phyloP scores from a whole-genome alignment of 2,888 invertebrate genomes.

The Macrophya alboannulata region DNA sequence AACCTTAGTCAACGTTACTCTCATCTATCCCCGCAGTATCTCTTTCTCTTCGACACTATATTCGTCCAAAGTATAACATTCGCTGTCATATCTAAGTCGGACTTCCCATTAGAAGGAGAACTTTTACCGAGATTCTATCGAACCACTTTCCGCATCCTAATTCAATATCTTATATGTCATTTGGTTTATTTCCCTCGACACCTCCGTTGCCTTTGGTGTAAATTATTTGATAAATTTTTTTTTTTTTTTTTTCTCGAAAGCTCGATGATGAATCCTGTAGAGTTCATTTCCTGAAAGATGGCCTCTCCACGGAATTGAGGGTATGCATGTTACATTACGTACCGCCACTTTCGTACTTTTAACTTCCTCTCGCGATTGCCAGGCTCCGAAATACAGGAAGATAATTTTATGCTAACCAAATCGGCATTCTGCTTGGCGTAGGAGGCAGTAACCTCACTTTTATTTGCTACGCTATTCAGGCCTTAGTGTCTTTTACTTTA shows the following conservation, averaged over 20 bases:
- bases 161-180: slow-evolving; percentile 8
- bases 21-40: not conserved
- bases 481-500: slow-evolving; percentile 46
- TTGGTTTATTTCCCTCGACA: not conserved
- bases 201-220: not conserved
- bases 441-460: slow-evolving; percentile 9
- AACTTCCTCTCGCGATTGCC: not conserved
- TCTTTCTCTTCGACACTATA: not conserved
- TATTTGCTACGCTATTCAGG: slow-evolving; percentile 28
- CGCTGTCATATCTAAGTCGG: not conserved
- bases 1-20: not conserved
- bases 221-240: not conserved
- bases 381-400: not conserved
- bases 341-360: not conserved
- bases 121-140: not conserved
- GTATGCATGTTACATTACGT: not conserved
- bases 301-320: not conserved
- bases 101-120: not conserved
- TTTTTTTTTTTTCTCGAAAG: not conserved
- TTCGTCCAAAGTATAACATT: not conserved
- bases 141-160: slow-evolving; percentile 7
- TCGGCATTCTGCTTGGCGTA: slow-evolving; percentile 30
- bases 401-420: slow-evolving; percentile 50
- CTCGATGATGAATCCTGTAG: not conserved
- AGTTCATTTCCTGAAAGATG: not conserved